Base-by-base conservation (phyloP, 2,113 vertebrate genomes). In the Pampusana beccarii region DNA sequence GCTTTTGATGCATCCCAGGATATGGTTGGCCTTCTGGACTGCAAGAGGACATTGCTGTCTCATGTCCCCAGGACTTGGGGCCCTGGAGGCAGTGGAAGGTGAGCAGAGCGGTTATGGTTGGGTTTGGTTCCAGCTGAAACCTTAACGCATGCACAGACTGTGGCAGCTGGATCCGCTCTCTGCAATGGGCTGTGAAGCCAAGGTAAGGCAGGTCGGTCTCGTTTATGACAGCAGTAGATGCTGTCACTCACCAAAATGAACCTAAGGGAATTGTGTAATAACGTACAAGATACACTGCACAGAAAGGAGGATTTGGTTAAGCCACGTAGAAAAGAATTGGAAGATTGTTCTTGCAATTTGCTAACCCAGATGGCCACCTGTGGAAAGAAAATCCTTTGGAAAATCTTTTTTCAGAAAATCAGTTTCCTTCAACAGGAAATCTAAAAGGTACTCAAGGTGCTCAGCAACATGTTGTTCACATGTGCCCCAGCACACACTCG, bases 271-370 rank as follows among this genome's bases (percentile, higher is more conserved):
- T 71, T 33, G 42, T 51, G 33, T 56, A 71, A 46, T n/a, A 62
- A 29, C 0, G 1, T 24, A 6, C 14, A 42, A 64, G 48, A 60
- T 5, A 42, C 23, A 15, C 18, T 4, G 1, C 61, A 40, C 8
- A 56, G 38, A 72, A 75, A 82, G 61, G 36, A 71, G 48, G 71
- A 50, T 1, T 1, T 53, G 33, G 38, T 34, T 20, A 29, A 82
- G 31, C 18, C 33, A 16, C 0, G 2, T 2, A 38, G 38, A 28
- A 81, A 75, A 46, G 5, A 69, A 62, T 1, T 2, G 6, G 20
- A 57, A 75, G 74, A 20, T 23, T 61, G 8, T 57, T 90, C 44
- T 88, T 58, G 36, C 36, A 38, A 8, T 57, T 28, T 62, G 33
- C 31, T 26, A 29, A 44, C 42, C 60, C 36, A 48, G 51, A 64